Conservation (phyloP, 2,888 invertebrate species). For the Cephus nigrinus region DNA sequence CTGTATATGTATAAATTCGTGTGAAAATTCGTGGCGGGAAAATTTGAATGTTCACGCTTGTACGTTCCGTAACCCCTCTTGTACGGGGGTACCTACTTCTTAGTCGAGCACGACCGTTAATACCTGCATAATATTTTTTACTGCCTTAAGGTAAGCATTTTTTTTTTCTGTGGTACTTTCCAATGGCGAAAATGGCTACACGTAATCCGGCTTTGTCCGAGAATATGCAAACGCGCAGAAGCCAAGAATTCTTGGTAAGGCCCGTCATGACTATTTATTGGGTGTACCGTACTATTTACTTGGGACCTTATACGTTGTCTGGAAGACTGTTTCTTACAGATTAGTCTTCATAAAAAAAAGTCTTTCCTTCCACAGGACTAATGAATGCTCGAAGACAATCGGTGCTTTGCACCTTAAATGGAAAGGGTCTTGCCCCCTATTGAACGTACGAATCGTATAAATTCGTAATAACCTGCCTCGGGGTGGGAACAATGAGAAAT, state of each 20-base stretch:
- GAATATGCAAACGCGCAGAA: conserved; percentile 30
- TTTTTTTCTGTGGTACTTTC: conserved; percentile 19
- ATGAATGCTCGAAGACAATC: not conserved
- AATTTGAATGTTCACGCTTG: not conserved
- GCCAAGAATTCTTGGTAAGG: not conserved
- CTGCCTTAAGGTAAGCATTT: conserved; percentile 19
- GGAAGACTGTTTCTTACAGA: not conserved
- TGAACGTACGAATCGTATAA: not conserved
- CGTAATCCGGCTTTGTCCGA: conserved; percentile 23
- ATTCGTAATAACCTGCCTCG: not conserved
- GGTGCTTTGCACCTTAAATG: not conserved
- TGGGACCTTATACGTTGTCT: not conserved
- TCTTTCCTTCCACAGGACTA: not conserved
- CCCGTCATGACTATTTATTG: not conserved
- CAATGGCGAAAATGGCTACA: conserved; percentile 10
- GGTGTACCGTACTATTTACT: not conserved
- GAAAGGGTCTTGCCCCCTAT: not conserved
- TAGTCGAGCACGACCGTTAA: conserved; percentile 20
- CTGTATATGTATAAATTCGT: not conserved
- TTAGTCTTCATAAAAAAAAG: not conserved
- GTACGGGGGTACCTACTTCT: not conserved
- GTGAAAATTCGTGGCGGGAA: not conserved
- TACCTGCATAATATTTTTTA: conserved; percentile 31
- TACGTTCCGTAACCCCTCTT: not conserved
- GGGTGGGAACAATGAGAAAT: not conserved